These are phyloP conservation scores for Trilocha varians DNA, from an alignment of 2,888 invertebrate species.

Conservation along the genomic window DNA sequence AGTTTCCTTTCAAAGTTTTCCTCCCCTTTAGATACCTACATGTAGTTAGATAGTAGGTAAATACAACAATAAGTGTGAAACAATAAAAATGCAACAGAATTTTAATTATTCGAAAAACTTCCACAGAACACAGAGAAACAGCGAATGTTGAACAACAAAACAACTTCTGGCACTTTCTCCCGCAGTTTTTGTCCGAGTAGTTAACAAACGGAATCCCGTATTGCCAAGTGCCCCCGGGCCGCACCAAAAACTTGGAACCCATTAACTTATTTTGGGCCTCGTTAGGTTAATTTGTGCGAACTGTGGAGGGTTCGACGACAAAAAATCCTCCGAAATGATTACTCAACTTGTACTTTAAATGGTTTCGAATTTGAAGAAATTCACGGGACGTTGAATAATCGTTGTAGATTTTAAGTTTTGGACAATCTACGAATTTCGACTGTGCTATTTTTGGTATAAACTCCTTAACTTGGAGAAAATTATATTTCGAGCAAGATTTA, in stretches of 20 bases:
- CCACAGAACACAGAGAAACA: background rate
- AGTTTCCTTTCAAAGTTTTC: too few relatives aligned
- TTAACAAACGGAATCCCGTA: background rate
- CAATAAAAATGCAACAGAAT: background rate
- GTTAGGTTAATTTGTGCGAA: background rate
- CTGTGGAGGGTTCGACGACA: background rate
- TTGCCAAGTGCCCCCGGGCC: background rate
- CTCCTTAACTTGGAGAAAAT: too few relatives aligned
- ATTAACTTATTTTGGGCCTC: background rate
- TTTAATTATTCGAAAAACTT: background rate
- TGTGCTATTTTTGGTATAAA: too few relatives aligned
- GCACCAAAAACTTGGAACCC: background rate
- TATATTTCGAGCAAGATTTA: too few relatives aligned
- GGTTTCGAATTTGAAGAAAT: background rate
- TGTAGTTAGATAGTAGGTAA: too few relatives aligned
- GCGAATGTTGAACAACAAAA: background rate
- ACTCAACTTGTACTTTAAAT: background rate
- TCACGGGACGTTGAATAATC: background rate
- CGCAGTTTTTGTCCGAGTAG: background rate
- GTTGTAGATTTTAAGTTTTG: background rate
- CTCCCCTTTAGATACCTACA: too few relatives aligned
- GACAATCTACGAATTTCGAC: too few relatives aligned
- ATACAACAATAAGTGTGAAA: too few relatives aligned
- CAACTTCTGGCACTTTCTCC: background rate
- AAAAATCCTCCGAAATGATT: background rate